phyloP scores from a whole-genome alignment of 2,888 invertebrate species.

The Trichacis sp. region DNA sequence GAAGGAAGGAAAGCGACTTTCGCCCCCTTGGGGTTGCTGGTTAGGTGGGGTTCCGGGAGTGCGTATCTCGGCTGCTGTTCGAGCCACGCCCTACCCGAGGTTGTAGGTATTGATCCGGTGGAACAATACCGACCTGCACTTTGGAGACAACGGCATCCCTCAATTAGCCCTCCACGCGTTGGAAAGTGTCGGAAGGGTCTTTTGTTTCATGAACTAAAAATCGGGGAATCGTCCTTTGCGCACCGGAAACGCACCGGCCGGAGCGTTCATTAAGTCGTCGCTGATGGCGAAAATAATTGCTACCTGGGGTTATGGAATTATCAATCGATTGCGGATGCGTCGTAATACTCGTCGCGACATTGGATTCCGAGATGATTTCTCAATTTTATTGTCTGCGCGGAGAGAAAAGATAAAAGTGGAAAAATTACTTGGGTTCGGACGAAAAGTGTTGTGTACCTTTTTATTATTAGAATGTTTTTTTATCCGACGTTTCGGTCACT shows the following conservation, averaged over 20 bases:
- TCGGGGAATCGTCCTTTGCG: neutral
- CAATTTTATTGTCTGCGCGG: too few relatives aligned
- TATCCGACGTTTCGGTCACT: too few relatives aligned
- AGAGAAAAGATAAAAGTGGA: too few relatives aligned
- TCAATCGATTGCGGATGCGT: too few relatives aligned
- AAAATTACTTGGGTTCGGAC: too few relatives aligned
- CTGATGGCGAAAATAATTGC: slow-evolving; percentile 38
- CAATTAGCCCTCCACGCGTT: slow-evolving; percentile 53
- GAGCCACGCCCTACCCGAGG: slow-evolving; percentile 67
- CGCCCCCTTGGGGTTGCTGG: slow-evolving; percentile 44
- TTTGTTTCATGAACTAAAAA: slow-evolving; percentile 62
- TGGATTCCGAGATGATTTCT: too few relatives aligned
- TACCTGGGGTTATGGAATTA: slow-evolving; percentile 33
- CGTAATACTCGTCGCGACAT: too few relatives aligned
- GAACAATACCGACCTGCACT: slow-evolving; percentile 65
- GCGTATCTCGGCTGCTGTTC: slow-evolving; percentile 65
- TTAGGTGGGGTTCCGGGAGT: slow-evolving; percentile 53
- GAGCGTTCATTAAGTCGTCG: slow-evolving; percentile 29
- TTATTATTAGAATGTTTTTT: too few relatives aligned
- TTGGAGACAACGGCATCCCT: slow-evolving; percentile 63
- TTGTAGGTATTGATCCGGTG: slow-evolving; percentile 65
- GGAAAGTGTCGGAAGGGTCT: slow-evolving; percentile 47
- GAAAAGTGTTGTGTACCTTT: too few relatives aligned
- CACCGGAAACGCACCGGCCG: slow-evolving; percentile 22
- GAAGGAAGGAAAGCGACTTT: slow-evolving; percentile 46